phyloP scores from a whole-genome alignment of 2,113 vertebrate species.

The Merops nubicus region DNA sequence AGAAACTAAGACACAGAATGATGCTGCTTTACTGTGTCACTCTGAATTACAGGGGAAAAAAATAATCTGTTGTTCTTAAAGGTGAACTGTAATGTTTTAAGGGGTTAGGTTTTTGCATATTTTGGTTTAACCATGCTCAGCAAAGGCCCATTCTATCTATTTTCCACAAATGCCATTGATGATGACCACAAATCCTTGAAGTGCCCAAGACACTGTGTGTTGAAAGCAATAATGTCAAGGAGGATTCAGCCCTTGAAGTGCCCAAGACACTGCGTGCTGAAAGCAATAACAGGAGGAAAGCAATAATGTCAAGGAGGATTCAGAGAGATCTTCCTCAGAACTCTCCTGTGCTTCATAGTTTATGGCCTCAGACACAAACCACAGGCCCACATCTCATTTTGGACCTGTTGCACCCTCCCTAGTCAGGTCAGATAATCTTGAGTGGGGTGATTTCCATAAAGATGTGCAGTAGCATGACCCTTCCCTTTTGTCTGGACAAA shows the following conservation, averaged over 20 bases:
- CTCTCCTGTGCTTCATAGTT: background rate
- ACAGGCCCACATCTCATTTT: background rate
- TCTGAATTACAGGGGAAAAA: background rate
- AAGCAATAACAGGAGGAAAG: background rate
- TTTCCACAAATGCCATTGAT: background rate
- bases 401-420: background rate
- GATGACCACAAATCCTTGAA: background rate
- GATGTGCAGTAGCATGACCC: background rate
- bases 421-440: background rate
- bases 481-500: background rate
- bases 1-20: background rate
- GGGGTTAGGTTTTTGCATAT: background rate
- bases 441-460: background rate
- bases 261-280: rapidly evolving
- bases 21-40: background rate
- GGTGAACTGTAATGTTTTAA: background rate
- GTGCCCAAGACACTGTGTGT: rapidly evolving
- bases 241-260: background rate
- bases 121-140: background rate
- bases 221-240: background rate
- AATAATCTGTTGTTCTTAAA: background rate
- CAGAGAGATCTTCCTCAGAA: background rate
- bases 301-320: background rate
- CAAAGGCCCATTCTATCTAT: background rate
- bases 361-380: rapidly evolving